Evolutionary conservation across 2,888 invertebrate species (phyloP), one percentile per base, ranked within the genome.

Genomic region (Gryllus longicercus): DNA sequence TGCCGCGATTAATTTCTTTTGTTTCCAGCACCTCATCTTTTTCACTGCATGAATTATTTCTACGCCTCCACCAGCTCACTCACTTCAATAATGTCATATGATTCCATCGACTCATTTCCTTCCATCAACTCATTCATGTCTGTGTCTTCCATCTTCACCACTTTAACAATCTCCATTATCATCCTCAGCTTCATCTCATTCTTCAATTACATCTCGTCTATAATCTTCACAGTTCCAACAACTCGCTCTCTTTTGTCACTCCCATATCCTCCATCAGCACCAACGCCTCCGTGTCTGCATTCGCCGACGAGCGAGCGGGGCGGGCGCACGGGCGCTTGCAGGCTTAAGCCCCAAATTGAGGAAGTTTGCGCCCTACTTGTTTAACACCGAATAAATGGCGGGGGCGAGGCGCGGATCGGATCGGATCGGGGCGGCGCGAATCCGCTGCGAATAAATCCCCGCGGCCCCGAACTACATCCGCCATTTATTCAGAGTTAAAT

Each of bases 401-500:
- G 16, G 12, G 8, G n/a, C 63, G 63, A 14, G 63, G 63, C 10
- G 16, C 63, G 63, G 63, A 12, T 2, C 63, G 63, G 38, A 38
- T 38, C 63, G n/a, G n/a, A 14, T 14, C 63, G 63, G 16, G n/a
- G 63, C 14, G 63, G 63, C 63, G 63, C 16, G 63, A 63, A 63
- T 63, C 63, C 63, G 16, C 63, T 63, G 63, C 63, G n/a, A 63
- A 63, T 63, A 63, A 63, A 63, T 63, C 63, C 63, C 63, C 4
- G 16, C 63, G 16, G 5, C 63, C n/a, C 8, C 16, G 4, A 14
- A 63, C 63, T 63, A 63, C 63, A 63, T 63, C n/a, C 63, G 63
- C 63, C 63, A 63, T 63, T 63, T 63, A 63, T 63, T 63, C 63
- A 63, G 63, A 63, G 63, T 63, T 63, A 63, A 63, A 63, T 63